Percentiles rank a stretch among this genome's conserved stretches.
Conservation (phyloP, 1,140 invertebrate species). For the Brachionus koreanus region DNA sequence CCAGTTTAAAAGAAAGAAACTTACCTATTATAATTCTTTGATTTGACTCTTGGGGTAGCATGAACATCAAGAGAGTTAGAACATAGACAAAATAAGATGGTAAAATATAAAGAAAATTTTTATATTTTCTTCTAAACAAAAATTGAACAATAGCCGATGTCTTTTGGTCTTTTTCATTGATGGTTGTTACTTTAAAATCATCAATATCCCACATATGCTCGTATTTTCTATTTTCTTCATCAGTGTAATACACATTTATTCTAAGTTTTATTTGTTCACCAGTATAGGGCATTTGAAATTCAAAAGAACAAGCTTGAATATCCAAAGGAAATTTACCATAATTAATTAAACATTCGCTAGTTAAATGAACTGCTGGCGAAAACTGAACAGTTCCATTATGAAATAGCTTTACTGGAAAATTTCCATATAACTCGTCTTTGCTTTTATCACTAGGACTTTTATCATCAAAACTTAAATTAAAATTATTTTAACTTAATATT, state of each 20-base stretch:
- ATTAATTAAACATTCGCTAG: constrained; percentile 18
- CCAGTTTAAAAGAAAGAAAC: background rate
- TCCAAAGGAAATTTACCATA: constrained; percentile 38
- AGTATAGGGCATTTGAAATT: constrained; percentile 35
- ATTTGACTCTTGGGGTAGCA: constrained; percentile 33
- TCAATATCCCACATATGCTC: constrained; percentile 34
- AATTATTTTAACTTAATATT: background rate
- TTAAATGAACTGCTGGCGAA: constrained; percentile 18
- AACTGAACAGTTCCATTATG: constrained; percentile 31
- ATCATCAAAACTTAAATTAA: background rate
- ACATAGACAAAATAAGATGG: constrained; percentile 40
- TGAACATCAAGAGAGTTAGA: constrained; percentile 39
- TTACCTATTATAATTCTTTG: constrained; percentile 29
- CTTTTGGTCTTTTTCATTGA: background rate
- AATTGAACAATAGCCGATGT: background rate
- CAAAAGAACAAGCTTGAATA: constrained; percentile 6
- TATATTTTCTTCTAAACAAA: constrained; percentile 1
- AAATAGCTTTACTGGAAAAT: constrained; percentile 23
- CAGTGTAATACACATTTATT: constrained; percentile 4
- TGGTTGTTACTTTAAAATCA: background rate
- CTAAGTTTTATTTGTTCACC: background rate
- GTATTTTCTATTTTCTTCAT: constrained; percentile 8
- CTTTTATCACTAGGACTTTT: background rate
- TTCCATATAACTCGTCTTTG: background rate
- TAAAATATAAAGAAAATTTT: constrained; percentile 1